Conservation (phyloP, 2,888 invertebrate species). For the Blastobasis lacticolella region DNA sequence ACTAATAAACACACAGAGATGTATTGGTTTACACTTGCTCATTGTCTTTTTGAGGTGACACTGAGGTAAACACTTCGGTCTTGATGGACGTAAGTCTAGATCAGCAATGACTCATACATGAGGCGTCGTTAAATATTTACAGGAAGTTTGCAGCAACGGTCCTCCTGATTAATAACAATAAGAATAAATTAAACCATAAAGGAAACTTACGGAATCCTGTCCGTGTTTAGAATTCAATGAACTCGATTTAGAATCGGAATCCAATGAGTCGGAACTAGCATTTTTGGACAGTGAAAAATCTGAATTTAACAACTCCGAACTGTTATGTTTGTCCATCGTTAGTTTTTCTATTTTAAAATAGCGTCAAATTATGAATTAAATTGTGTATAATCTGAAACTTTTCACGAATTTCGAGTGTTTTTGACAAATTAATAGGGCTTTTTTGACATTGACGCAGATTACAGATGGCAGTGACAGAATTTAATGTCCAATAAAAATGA, state of each 20-base stretch:
- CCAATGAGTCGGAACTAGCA: constrained; percentile 86
- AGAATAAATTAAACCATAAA: constrained; percentile 65
- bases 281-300: constrained; percentile 81
- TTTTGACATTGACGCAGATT: too few species aligned
- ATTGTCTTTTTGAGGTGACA: constrained; percentile 20
- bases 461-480: too few species aligned
- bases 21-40: constrained; percentile 44
- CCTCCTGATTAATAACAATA: constrained; percentile 31
- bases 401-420: too few species aligned
- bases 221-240: constrained; percentile 89
- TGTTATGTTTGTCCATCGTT: constrained; percentile 78
- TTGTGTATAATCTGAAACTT: neutral
- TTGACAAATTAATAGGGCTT: too few species aligned
- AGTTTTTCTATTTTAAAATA: neutral
- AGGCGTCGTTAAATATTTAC: constrained; percentile 12
- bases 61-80: neutral
- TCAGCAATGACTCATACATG: too few species aligned
- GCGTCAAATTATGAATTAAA: neutral
- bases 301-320: constrained; percentile 77
- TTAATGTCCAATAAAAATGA: too few species aligned
- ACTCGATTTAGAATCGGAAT: constrained; percentile 89
- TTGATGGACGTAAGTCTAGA: too few species aligned
- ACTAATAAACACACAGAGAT: constrained; percentile 60
- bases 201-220: constrained; percentile 83
- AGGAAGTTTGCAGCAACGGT: constrained; percentile 48